Conservation (phyloP, 2,797 vertebrate genomes). For the Sebastes matsubarae region DNA sequence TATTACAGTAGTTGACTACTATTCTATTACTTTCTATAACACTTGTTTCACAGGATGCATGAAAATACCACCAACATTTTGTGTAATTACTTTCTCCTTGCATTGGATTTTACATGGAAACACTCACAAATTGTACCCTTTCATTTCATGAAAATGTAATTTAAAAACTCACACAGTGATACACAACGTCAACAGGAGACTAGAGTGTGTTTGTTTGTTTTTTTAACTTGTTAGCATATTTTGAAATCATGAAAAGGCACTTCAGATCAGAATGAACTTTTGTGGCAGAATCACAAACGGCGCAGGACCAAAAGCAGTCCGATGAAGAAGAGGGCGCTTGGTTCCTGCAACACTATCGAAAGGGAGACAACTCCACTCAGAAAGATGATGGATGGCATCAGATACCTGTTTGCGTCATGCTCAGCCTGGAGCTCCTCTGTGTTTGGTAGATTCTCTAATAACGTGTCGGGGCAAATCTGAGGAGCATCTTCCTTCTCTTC, state of each 20-base stretch:
- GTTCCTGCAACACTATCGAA: constrained; percentile 69
- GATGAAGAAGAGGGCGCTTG: constrained; percentile 68
- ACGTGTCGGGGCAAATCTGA: constrained; percentile 31
- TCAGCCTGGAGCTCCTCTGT: constrained; percentile 41
- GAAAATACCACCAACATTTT: neutral
- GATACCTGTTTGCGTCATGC: constrained; percentile 35
- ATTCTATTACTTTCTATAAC: neutral
- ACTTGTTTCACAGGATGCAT: neutral
- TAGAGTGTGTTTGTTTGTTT: neutral
- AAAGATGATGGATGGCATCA: constrained; percentile 65
- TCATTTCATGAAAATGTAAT: constrained; percentile 17
- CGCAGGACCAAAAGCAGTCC: constrained; percentile 69
- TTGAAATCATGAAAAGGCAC: constrained; percentile 78
- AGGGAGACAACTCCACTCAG: constrained; percentile 70
- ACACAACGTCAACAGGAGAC: constrained; percentile 4
- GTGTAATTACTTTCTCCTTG: constrained; percentile 8
- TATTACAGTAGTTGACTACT: neutral
- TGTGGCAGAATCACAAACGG: constrained; percentile 57
- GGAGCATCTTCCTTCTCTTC: constrained; percentile 29
- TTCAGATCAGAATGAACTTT: constrained; percentile 32
- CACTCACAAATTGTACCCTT: constrained; percentile 12
- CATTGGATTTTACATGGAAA: constrained; percentile 10
- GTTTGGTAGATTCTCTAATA: constrained; percentile 37
- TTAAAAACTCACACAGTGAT: constrained; percentile 23
- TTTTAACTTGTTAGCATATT: constrained; percentile 42